Percentiles rank a stretch among this genome's conserved stretches.
phyloP scores from a whole-genome alignment of 2,113 vertebrate genomes.

The Regulus satrapa region DNA sequence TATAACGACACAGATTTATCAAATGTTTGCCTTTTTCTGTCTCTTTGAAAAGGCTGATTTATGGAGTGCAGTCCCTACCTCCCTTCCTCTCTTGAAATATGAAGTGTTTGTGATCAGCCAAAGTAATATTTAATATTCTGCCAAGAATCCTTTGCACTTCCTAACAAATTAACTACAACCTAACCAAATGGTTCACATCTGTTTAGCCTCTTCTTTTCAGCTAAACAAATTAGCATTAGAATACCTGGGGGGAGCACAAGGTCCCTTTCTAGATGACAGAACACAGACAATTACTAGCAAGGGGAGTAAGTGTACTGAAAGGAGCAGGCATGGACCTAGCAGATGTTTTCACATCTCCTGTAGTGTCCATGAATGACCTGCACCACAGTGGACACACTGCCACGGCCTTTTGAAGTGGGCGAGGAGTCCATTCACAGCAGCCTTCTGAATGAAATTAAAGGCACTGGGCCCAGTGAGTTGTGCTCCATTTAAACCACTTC shows the following conservation, averaged over 20 bases:
- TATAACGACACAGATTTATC: constrained; percentile 75
- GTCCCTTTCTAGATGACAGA: constrained; percentile 72
- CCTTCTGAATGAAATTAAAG: background rate
- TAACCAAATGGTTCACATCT: constrained; percentile 77
- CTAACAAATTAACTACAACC: constrained; percentile 76
- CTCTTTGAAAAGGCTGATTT: constrained; percentile 73
- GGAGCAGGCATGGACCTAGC: background rate
- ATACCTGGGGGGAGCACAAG: constrained; percentile 64
- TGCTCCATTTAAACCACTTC: background rate
- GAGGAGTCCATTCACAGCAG: background rate
- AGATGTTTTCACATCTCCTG: constrained; percentile 66
- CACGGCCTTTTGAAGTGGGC: background rate
- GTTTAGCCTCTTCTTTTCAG: constrained; percentile 72
- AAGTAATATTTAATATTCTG: constrained; percentile 81
- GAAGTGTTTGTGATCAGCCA: constrained; percentile 76
- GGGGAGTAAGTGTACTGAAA: constrained; percentile 38
- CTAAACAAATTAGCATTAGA: constrained; percentile 79
- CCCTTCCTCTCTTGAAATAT: constrained; percentile 77
- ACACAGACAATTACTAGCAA: constrained; percentile 68
- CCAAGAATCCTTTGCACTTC: constrained; percentile 70
- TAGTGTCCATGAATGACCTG: background rate
- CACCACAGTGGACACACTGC: background rate
- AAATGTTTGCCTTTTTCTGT: constrained; percentile 75
- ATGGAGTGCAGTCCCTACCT: constrained; percentile 64
- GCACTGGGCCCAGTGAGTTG: background rate